Evolutionary conservation across 2,113 vertebrate species (phyloP).

Genomic region (Catharus minimus): DNA sequence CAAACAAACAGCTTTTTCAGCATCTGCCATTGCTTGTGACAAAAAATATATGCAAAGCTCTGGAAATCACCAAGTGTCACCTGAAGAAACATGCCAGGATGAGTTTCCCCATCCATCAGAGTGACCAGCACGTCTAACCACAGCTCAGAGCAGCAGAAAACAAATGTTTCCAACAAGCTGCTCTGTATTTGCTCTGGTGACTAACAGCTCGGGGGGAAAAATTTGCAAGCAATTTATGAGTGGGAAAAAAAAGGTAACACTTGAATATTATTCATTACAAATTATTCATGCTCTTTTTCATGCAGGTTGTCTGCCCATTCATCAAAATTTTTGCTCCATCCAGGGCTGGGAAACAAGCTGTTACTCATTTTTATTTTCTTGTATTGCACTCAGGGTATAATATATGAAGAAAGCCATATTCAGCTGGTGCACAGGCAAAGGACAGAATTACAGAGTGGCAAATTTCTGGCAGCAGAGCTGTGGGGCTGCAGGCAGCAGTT

Average conservation of each 20-base stretch:
- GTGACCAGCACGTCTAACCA: neutral
- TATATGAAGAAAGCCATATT: slow-evolving; percentile 20
- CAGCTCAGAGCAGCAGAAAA: slow-evolving; percentile 17
- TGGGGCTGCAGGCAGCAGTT: neutral
- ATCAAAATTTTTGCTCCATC: slow-evolving; percentile 63
- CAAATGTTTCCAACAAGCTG: slow-evolving; percentile 29
- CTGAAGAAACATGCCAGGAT: neutral
- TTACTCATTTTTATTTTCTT: slow-evolving; percentile 68
- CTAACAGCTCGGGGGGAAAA: neutral
- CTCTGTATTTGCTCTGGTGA: slow-evolving; percentile 32
- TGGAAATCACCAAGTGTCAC: neutral
- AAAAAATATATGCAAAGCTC: neutral
- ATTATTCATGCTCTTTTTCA: slow-evolving; percentile 61
- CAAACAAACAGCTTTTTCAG: slow-evolving; percentile 15
- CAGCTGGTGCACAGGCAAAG: neutral
- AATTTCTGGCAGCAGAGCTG: neutral
- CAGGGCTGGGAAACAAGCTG: slow-evolving; percentile 44
- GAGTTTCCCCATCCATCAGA: slow-evolving; percentile 21
- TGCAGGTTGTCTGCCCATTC: slow-evolving; percentile 49
- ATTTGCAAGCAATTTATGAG: slow-evolving; percentile 54
- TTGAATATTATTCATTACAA: slow-evolving; percentile 59
- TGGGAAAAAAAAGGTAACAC: slow-evolving; percentile 44
- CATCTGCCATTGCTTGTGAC: neutral
- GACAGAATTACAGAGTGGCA: neutral
- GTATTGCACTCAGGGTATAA: slow-evolving; percentile 26